Conservation (phyloP, 2,113 vertebrate species). For the Entomyzon cyanotis region DNA sequence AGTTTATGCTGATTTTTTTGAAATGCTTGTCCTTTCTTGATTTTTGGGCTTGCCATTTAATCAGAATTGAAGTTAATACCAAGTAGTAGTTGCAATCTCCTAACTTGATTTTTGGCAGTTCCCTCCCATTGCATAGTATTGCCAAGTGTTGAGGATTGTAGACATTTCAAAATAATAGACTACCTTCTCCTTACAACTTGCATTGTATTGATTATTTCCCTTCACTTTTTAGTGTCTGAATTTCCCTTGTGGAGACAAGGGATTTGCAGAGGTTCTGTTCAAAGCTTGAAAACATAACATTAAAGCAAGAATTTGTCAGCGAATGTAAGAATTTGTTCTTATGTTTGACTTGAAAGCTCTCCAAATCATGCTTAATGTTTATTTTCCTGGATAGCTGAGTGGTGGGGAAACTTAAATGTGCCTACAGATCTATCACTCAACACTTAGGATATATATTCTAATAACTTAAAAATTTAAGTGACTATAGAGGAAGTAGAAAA, state of each 20-base stretch:
- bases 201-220: not conserved
- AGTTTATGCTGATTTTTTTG: not conserved
- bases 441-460: not conserved
- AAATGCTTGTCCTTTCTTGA: not conserved
- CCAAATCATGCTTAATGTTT: not conserved
- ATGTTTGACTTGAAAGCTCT: not conserved
- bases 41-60: not conserved
- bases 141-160: not conserved
- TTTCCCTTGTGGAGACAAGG: not conserved
- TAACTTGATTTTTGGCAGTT: not conserved
- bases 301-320: not conserved
- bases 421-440: not conserved
- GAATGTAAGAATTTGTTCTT: not conserved
- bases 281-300: not conserved
- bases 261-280: not conserved
- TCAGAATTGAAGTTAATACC: not conserved
- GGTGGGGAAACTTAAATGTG: not conserved
- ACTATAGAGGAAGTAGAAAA: not conserved
- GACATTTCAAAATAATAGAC: not conserved
- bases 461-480: not conserved
- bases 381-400: not conserved
- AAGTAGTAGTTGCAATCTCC: not conserved
- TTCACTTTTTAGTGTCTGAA: not conserved
- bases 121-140: not conserved
- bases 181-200: not conserved